Percentiles rank a stretch among this genome's conserved stretches.
Conservation (phyloP, 30 jellyfish, hydroid and myxozoan genomes). For the Aurelia aurita complex sp. Pacific region DNA sequence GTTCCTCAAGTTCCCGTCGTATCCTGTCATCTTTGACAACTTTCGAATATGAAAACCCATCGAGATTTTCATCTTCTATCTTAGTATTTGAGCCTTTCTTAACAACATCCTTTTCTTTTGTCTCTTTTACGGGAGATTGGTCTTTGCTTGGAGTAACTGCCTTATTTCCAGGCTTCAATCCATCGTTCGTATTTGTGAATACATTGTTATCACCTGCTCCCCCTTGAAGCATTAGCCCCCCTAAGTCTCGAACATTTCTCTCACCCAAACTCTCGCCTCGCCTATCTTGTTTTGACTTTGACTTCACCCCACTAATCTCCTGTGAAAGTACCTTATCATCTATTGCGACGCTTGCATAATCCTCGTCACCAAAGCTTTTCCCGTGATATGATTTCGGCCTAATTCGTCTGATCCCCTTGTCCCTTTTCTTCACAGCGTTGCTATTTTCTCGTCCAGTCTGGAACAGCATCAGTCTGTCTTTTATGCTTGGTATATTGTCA, state of each 20-base stretch:
- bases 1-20: constrained; percentile 50
- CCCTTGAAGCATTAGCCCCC: constrained; percentile 1
- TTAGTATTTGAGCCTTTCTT: neutral
- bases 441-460: constrained; percentile 8
- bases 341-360: neutral
- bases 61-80: neutral
- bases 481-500: constrained; percentile 54
- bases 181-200: neutral
- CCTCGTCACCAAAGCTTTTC: constrained; percentile 13
- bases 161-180: neutral
- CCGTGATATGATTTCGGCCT: constrained; percentile 69
- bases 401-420: neutral
- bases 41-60: constrained; percentile 28
- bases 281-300: neutral
- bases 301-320: neutral
- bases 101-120: neutral
- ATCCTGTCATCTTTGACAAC: constrained; percentile 57
- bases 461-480: constrained; percentile 45
- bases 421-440: constrained; percentile 14
- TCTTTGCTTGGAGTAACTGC: neutral
- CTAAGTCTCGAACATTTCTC: constrained; percentile 8
- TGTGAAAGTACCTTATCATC: neutral
- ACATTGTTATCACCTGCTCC: neutral
- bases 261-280: neutral
- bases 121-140: neutral